Base-by-base conservation (phyloP, 2,797 vertebrate species). In the Spinibarbus caldwelli region DNA sequence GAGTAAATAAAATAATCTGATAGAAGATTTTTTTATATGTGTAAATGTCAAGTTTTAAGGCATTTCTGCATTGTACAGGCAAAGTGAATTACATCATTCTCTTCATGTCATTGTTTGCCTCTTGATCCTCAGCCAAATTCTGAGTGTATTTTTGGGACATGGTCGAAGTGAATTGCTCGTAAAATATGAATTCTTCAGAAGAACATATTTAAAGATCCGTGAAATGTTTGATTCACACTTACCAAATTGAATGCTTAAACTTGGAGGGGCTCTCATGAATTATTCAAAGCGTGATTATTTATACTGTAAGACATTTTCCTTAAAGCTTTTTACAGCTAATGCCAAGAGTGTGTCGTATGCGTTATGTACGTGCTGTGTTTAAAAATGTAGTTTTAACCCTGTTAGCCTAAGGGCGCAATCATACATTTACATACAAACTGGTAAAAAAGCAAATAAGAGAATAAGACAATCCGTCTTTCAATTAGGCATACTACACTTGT, bases 281-380 rank as follows among this genome's bases (percentile, higher is more conserved):
- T 66, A 87, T 89, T 89, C 78, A 87, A 54, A 78, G 47, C 14
- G 4, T 73, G 77, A 89, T 84, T 86, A 87, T 83, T 87, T 87
- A 86, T 68, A 67, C 57, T 75, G 57, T 68, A 45, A 86, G 70
- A 29, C 47, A 41, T 80, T 87, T 87, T 89, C 70, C 78, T 78
- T 72, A 70, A 87, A 73, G 80, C 45, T 49, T 86, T 78, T 78
- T 70, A 80, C 29, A 66, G 80, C 70, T 83, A 80, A 80, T 83
- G 83, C 70, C 52, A 78, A 73, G 73, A 34, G 15, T 78, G 85
- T 3, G 36, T 67, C 14, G 17, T 19, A 34, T 67, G 23, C 10
- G 38, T 73, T 34, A 36, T 71, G 77, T 41, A 75, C 41, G 17
- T 15, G 68, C 36, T 76, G 29, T 19, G 47, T 67, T 78, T 36